A percentile compares a stretch with the other conserved stretches of the same genome.
These are phyloP conservation scores for Chaetorhynchus papuensis DNA, from an alignment of 2,113 vertebrate genomes.

Conservation along the genomic window DNA sequence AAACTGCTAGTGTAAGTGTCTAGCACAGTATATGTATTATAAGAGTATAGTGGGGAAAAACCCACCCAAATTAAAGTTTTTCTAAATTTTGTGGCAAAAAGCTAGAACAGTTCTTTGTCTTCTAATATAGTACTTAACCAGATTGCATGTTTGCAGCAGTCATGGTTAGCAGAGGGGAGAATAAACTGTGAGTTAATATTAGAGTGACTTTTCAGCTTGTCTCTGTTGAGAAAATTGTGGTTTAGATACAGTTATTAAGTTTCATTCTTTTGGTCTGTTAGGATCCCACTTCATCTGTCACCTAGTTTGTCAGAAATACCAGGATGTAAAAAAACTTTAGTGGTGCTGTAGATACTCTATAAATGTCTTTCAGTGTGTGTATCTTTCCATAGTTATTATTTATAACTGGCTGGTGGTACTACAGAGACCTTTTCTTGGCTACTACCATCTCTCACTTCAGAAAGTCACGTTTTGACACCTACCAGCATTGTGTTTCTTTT, in stretches of 20 bases:
- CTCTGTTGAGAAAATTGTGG: not conserved
- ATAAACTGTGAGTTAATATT: not conserved
- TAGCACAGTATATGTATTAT: not conserved
- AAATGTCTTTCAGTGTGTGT: not conserved
- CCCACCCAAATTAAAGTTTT: not conserved
- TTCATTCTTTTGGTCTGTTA: not conserved
- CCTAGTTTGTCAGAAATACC: not conserved
- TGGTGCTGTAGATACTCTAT: not conserved
- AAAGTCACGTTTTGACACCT: not conserved
- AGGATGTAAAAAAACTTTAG: not conserved
- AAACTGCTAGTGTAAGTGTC: not conserved
- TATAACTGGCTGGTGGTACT: not conserved
- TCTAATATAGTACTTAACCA: not conserved
- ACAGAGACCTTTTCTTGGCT: not conserved
- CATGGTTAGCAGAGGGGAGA: not conserved
- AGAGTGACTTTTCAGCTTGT: not conserved
- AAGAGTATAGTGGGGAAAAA: not conserved
- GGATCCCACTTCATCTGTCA: not conserved
- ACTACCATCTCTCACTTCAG: not conserved
- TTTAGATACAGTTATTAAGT: not conserved
- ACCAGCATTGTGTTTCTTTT: not conserved
- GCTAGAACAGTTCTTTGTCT: not conserved
- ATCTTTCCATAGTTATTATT: not conserved
- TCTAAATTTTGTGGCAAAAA: not conserved
- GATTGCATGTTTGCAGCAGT: not conserved